Conservation (phyloP, 2,888 invertebrate genomes). For the Heliconius ismenius region DNA sequence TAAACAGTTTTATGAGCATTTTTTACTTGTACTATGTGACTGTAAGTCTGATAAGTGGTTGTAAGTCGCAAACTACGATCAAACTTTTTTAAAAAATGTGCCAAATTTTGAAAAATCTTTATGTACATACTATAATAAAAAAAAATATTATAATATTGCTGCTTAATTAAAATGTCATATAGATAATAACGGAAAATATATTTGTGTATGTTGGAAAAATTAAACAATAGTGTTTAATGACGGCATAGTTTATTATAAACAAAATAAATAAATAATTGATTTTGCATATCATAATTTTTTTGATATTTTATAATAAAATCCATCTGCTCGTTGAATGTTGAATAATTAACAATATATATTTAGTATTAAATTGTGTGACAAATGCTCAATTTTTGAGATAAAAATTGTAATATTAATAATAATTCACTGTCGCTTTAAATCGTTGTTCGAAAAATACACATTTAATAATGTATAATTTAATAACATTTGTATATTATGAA, state of each 20-base stretch:
- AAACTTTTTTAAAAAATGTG: conserved; percentile 1
- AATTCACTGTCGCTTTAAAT: conserved; percentile 6
- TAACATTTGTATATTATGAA: background rate
- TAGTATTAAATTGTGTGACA: background rate
- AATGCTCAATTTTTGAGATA: conserved; percentile 14
- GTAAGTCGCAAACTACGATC: conserved; percentile 13
- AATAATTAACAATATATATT: background rate
- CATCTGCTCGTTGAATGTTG: conserved; percentile 4
- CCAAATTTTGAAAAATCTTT: conserved; percentile 10
- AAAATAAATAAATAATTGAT: background rate
- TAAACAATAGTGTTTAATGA: background rate
- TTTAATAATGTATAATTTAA: too few species aligned
- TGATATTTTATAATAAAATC: background rate
- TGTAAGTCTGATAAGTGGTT: conserved; percentile 21
- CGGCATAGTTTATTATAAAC: background rate
- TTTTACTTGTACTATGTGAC: conserved; percentile 3
- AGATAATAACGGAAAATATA: background rate
- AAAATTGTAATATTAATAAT: background rate
- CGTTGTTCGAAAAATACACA: background rate
- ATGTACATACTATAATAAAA: conserved; percentile 9
- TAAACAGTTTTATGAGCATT: background rate
- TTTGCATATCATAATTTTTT: conserved; percentile 14
- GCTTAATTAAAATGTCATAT: background rate
- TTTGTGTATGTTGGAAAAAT: background rate
- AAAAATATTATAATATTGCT: background rate